phyloP scores from a whole-genome alignment of 2,797 vertebrate species.

The Sebastiscus tertius region DNA sequence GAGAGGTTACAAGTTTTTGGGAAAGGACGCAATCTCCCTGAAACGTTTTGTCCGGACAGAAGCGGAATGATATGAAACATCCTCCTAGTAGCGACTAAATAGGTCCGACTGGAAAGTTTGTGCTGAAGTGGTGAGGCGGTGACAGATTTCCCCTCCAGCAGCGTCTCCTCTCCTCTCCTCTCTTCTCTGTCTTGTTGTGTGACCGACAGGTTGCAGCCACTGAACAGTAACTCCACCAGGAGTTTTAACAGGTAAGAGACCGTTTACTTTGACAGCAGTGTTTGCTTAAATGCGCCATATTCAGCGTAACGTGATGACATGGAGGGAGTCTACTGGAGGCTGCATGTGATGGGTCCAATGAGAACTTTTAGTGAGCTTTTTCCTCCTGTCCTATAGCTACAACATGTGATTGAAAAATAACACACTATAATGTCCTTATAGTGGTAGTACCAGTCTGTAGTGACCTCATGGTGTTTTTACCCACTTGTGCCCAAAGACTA shows the following conservation, averaged over 20 bases:
- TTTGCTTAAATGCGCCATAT: not conserved
- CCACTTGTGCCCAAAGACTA: too few species aligned
- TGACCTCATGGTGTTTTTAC: not conserved
- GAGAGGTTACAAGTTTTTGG: not conserved
- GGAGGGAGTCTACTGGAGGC: too few species aligned
- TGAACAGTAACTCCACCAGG: not conserved
- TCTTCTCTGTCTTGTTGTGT: not conserved
- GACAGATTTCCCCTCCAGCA: not conserved
- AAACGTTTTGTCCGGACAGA: not conserved
- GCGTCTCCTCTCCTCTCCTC: not conserved
- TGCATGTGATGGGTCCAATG: not conserved
- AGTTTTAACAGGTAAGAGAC: constrained; percentile 38
- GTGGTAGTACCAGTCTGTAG: not conserved
- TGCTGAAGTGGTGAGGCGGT: constrained; percentile 31
- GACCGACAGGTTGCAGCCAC: constrained; percentile 42
- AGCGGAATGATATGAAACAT: not conserved
- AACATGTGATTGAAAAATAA: not conserved
- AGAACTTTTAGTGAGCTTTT: not conserved
- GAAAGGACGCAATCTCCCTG: not conserved
- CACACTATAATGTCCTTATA: not conserved
- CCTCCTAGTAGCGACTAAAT: not conserved
- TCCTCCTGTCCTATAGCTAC: too few species aligned
- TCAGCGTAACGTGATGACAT: not conserved
- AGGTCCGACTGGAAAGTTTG: constrained; percentile 18
- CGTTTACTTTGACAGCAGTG: not conserved